Base-by-base conservation (phyloP, 2,113 vertebrate species). In the Plectropomus leopardus region DNA sequence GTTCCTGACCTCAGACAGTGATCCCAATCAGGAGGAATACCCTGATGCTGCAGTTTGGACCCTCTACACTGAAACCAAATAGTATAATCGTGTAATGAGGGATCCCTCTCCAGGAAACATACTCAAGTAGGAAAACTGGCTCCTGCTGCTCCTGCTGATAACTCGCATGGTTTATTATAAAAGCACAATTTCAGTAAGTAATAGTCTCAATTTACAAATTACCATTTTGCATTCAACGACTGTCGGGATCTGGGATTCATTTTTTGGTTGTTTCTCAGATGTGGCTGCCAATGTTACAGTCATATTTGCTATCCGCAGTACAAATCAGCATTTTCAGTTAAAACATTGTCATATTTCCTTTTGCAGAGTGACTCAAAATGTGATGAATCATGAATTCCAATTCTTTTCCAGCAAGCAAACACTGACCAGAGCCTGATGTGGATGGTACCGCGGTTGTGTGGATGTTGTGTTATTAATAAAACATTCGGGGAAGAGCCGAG, bases 1-100 rank as follows among this genome's bases (percentile, higher is more conserved):
- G 88, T 89, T 93, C 88, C 88, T 64, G 80, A 92, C 89, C 90
- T 89, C 90, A 92, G 88, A 92, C 91, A 86, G 84, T 72, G 86
- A 87, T 90, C 83, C 91, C 88, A 93, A 92, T 90, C 84, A 89
- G 42, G 55, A 89, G 85, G 90, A 94, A 94, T 92, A 93, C 89
- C 89, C 92, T 93, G 88, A 92, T 93, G 85, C 91, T 87, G 93
- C 93, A 92, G 89, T 94, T 91, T 94, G 86, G 79, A 86, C 70
- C 87, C 68, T 77, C 77, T 75, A 47, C 13, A 17, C 84, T 86
- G 93, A 91, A 94, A 93, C 93, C 84, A 85, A 91, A 95, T 90
- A 93, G 82, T 83, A 90, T 93, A 92, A 94, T 90, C n/a, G 72
- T 80, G 84, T 87, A 90, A 91, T 92, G 78, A 92, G 88, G 90